Percentiles rank a stretch among this genome's conserved stretches.
Evolutionary conservation across 2,113 vertebrate genomes (phyloP).

Genomic region (Cairina moschata): DNA sequence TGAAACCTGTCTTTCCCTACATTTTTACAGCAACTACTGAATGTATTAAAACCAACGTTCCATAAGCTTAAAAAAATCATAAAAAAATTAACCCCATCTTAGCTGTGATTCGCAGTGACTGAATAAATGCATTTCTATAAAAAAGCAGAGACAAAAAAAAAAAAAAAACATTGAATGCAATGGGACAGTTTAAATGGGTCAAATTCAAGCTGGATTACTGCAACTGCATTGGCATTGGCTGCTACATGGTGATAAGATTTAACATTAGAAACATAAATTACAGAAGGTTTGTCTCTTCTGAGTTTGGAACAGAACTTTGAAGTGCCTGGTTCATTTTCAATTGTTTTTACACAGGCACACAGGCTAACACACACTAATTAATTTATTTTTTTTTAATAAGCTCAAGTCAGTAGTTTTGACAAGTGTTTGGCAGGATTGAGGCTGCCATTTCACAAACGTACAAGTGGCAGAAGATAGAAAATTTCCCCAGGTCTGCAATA

Average conservation of each 20-base stretch:
- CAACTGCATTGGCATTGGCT: not conserved
- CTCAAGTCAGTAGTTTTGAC: not conserved
- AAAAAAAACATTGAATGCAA: not conserved
- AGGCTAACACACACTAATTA: not conserved
- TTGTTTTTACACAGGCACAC: not conserved
- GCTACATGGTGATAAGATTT: not conserved
- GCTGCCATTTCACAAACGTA: not conserved
- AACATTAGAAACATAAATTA: not conserved
- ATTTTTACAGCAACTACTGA: conserved; percentile 27
- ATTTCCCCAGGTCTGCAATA: not conserved
- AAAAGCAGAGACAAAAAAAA: not conserved
- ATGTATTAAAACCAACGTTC: conserved; percentile 11
- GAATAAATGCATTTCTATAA: not conserved
- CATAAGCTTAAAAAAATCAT: not conserved
- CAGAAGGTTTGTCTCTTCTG: not conserved
- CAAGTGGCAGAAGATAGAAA: not conserved
- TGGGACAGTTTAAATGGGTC: not conserved
- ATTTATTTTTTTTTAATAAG: not conserved
- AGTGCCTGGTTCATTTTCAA: not conserved
- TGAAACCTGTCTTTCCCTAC: conserved; percentile 1
- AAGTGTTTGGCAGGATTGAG: not conserved
- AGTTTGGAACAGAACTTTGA: not conserved
- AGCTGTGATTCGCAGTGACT: not conserved
- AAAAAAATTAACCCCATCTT: not conserved
- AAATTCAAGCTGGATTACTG: not conserved